Evolutionary conservation across 2,888 invertebrate genomes (phyloP), one percentile per base, ranked within the genome.

Genomic region (Pemphredon lugubris): DNA sequence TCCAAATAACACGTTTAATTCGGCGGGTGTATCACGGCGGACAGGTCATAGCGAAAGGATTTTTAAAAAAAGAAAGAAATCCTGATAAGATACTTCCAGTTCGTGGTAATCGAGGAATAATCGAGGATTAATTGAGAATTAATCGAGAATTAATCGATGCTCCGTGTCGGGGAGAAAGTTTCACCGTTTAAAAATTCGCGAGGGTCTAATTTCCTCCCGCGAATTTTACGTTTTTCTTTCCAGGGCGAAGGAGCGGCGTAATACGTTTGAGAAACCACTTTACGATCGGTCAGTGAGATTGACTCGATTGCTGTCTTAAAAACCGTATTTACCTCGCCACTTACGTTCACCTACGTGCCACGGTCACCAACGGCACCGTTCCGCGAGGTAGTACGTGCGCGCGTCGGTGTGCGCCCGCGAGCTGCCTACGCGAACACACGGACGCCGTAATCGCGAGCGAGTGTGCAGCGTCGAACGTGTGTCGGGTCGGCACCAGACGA

Each of bases 271-370:
- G 63, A 44, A 69, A 73, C 53, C 67, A 61, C 55, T 77, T 79
- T 68, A 75, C 76, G 67, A 73, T 59, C 55, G 74, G 50, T 64
- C 71, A 48, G 57, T 50, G 57, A 67, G 75, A 77, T 76, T 57
- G 61, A 60, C 58, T 48, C 73, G 48, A 53, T 60, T 23, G 50
- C 48, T 14, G 60, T 40, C 73, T 75, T 73, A 77, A 78, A 78
- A 72, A 67, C 64, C 68, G 60, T 79, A 77, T 81, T 81, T 83
- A 79, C 74, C 63, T 60, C 66, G 40, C 51, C 67, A 70, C 59
- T 77, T 69, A 72, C 70, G 55, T 51, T 63, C 50, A 47, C 37
- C 67, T 75, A 75, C 73, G 75, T 73, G 71, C 68, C 53, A 61
- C 21, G 75, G 50, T 70, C 47, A 40, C 51, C 66, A 61, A 67